phyloP scores from a whole-genome alignment of 2,797 vertebrate genomes.

The Danio kyathit region DNA sequence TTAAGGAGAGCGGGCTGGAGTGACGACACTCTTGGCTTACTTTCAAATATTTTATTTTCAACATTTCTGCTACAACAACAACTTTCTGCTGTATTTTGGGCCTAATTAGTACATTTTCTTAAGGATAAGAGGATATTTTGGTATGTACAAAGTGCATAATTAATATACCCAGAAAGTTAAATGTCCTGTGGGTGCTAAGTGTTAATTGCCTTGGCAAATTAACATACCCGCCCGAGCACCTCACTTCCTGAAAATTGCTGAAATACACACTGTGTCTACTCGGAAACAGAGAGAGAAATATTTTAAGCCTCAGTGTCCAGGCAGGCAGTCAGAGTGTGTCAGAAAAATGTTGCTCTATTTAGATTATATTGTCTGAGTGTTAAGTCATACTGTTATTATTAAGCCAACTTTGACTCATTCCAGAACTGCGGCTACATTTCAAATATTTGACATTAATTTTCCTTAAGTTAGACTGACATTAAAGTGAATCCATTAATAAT shows the following conservation, averaged over 20 bases:
- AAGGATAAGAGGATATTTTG: constrained; percentile 76
- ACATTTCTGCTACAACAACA: constrained; percentile 72
- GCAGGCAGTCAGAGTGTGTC: not conserved
- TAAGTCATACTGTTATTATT: too few species aligned
- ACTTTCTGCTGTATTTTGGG: constrained; percentile 62
- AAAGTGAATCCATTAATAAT: too few species aligned
- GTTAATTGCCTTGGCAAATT: constrained; percentile 79
- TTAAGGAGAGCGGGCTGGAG: constrained; percentile 37
- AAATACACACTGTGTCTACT: constrained; percentile 38
- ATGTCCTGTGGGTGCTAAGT: constrained; percentile 77
- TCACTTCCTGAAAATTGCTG: constrained; percentile 34
- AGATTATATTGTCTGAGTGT: too few species aligned
- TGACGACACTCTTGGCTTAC: constrained; percentile 70
- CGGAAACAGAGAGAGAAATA: not conserved
- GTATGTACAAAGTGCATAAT: constrained; percentile 84
- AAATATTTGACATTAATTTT: too few species aligned
- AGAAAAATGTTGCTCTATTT: not conserved
- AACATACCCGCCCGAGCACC: constrained; percentile 71
- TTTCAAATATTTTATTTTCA: constrained; percentile 72
- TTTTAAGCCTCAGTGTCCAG: not conserved
- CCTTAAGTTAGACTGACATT: too few species aligned
- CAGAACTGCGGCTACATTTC: too few species aligned
- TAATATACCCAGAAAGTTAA: constrained; percentile 81
- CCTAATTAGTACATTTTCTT: constrained; percentile 76
- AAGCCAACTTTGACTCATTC: too few species aligned